Percentiles rank a stretch among this genome's conserved stretches.
Evolutionary conservation across 37 sponge, comb jelly and placozoan genomes (phyloP).

Genomic region (Tethya wilhelma): DNA sequence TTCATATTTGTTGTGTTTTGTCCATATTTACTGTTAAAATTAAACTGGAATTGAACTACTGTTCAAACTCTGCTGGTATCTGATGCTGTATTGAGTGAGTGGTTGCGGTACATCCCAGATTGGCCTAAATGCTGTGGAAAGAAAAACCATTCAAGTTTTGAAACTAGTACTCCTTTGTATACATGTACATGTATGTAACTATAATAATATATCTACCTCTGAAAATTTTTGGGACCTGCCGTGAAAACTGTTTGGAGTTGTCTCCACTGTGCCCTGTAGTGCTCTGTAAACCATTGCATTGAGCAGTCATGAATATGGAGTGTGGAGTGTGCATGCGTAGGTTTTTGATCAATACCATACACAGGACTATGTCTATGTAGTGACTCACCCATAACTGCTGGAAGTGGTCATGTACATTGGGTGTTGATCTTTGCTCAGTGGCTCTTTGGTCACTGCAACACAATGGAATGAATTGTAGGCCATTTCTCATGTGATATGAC

Average conservation of each 20-base stretch:
- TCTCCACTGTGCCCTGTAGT: conserved; percentile 33
- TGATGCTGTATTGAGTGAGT: conserved; percentile 69
- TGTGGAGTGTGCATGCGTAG: background rate
- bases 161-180: no score
- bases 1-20: no score
- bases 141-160: no score
- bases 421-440: conserved; percentile 30
- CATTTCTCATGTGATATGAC: no score
- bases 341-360: background rate
- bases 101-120: conserved; percentile 77
- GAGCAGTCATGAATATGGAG: no score
- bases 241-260: conserved; percentile 43
- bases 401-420: conserved; percentile 59
- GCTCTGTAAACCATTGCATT: conserved; percentile 5
- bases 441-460: conserved; percentile 47
- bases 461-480: no score
- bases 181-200: background rate
- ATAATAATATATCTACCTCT: no score
- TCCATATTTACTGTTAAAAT: no score
- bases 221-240: conserved; percentile 50
- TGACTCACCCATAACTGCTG: conserved; percentile 50
- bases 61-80: conserved; percentile 48
- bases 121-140: conserved; percentile 39
- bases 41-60: background rate
- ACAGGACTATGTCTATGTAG: background rate